Conservation (phyloP, 2,888 invertebrate genomes). For the Xestia c-nigrum region DNA sequence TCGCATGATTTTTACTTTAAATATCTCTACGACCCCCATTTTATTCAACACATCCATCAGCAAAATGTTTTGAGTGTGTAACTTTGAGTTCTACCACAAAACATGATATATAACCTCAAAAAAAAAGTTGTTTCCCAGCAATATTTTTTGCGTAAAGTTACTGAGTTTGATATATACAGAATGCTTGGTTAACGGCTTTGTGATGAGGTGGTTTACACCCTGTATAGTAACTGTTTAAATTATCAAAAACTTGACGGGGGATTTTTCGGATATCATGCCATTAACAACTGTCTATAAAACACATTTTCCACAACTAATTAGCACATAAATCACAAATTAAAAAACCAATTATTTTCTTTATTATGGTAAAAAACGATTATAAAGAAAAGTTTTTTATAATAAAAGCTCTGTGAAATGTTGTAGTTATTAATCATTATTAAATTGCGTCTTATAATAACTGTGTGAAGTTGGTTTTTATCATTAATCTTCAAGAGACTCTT, state of each 20-base stretch:
- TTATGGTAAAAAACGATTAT: not conserved
- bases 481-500: conserved; percentile 33
- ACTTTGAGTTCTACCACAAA: no score
- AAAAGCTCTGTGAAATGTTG: conserved; percentile 11
- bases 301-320: not conserved
- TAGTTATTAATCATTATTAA: conserved; percentile 45
- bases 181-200: no score
- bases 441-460: conserved; percentile 14
- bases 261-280: not conserved
- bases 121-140: no score
- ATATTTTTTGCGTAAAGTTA: no score
- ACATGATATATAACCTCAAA: no score
- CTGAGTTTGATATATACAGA: no score
- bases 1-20: no score
- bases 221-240: not conserved
- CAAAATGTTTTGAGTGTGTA: no score
- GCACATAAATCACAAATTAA: conserved; percentile 11
- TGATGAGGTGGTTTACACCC: no score
- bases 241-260: not conserved
- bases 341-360: conserved; percentile 13
- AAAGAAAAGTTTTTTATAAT: conserved; percentile 38
- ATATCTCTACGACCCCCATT: no score
- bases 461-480: conserved; percentile 27
- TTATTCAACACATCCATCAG: no score
- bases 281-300: not conserved